Conservation (phyloP, 1,140 invertebrate species). For the Branchinecta lindahli region DNA sequence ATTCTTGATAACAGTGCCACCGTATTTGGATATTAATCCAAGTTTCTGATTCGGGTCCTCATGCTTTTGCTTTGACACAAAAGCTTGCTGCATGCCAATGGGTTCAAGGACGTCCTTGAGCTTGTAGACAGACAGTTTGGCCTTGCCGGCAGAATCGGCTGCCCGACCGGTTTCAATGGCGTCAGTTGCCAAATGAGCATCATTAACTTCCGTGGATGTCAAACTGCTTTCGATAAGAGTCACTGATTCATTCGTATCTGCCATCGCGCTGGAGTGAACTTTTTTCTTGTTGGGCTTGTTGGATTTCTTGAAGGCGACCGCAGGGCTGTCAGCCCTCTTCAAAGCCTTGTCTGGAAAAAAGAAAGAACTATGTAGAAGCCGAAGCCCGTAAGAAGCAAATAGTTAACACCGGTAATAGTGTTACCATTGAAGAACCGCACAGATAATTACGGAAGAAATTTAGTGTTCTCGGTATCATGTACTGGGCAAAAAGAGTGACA, state of each 20-base stretch:
- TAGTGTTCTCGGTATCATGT: no score
- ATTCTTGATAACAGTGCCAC: slow-evolving; percentile 63
- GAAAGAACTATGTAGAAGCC: background rate
- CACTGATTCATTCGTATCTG: background rate
- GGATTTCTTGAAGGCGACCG: background rate
- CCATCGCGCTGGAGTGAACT: background rate
- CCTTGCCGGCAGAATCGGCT: background rate
- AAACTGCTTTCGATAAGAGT: background rate
- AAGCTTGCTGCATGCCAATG: background rate
- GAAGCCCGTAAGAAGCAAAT: no score
- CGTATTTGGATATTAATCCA: slow-evolving; percentile 58
- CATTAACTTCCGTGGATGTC: background rate
- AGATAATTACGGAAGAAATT: no score
- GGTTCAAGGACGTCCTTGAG: background rate
- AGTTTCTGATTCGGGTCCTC: background rate
- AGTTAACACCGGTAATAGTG: no score
- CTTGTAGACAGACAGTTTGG: background rate
- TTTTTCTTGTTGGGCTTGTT: background rate
- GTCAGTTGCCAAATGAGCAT: background rate
- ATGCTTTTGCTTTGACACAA: background rate
- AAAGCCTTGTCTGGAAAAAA: background rate
- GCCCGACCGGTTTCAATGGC: background rate
- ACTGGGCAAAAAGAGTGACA: no score
- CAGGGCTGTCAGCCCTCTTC: background rate
- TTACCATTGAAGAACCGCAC: no score